Evolutionary conservation across 1,140 invertebrate genomes (phyloP).

Genomic region (Megalopta genalis): DNA sequence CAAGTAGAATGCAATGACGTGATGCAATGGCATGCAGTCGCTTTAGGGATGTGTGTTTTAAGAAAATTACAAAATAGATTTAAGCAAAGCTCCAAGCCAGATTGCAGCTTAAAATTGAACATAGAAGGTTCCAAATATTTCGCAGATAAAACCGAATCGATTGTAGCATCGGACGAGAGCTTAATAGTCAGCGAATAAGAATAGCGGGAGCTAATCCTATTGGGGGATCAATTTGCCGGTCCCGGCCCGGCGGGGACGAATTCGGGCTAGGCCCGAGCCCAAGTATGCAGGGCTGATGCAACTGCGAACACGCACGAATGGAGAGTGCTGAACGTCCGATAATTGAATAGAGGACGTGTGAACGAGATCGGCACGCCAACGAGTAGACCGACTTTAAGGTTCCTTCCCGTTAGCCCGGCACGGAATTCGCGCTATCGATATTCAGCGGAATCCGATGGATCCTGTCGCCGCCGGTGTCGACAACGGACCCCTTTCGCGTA

Average conservation of each 20-base stretch:
- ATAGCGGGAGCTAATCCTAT: constrained; percentile 39
- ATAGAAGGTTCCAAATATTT: not conserved
- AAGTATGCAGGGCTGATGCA: constrained; percentile 2
- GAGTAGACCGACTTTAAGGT: constrained; percentile 53
- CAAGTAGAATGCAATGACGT: too few relatives aligned
- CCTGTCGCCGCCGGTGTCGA: constrained; percentile 20
- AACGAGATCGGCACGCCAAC: constrained; percentile 64
- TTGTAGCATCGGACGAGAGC: constrained; percentile 18
- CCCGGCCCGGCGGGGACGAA: not conserved
- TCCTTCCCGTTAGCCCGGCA: constrained; percentile 47
- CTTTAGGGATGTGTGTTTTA: too few relatives aligned
- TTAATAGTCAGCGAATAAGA: not conserved
- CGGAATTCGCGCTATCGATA: constrained; percentile 58
- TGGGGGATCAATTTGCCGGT: constrained; percentile 16
- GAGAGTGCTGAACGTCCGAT: constrained; percentile 60
- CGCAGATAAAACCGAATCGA: not conserved
- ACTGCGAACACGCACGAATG: constrained; percentile 44
- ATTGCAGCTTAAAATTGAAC: too few relatives aligned
- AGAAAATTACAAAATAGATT: too few relatives aligned
- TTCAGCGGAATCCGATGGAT: constrained; percentile 57
- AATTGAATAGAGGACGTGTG: constrained; percentile 71
- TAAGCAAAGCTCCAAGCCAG: too few relatives aligned
- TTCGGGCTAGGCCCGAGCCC: constrained; percentile 8
- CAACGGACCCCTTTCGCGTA: constrained; percentile 3
- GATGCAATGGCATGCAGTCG: too few relatives aligned